Base-by-base conservation (phyloP, 2,113 vertebrate genomes). In the Odocoileus virginianus region DNA sequence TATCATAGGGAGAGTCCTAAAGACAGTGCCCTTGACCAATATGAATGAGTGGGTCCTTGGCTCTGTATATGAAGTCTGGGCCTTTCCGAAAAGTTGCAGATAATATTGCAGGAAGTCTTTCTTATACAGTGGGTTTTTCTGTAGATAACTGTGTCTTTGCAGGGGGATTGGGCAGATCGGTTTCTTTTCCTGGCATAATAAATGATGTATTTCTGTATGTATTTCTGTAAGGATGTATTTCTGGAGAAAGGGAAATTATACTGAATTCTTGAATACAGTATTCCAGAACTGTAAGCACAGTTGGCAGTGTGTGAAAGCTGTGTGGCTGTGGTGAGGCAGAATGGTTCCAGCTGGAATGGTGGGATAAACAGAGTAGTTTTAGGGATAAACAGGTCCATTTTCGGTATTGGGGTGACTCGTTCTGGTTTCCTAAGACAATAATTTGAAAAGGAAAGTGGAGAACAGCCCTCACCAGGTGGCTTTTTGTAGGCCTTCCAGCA, bases 381-480 rank as follows among this genome's bases (percentile, higher is more conserved):
- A 1, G 19, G 58, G 12, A 2, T 11, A 71, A 17, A n/a, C 2
- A 25, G 0, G 28, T 33, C 5, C 27, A 8, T 4, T 7, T 7
- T 3, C 15, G 6, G 15, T 67, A 14, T 40, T 23, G n/a, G 1
- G 4, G 14, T 43, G 30, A 43, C 7, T 13, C 2, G 4, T 25
- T 30, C 19, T 92, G 17, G 9, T 93, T 50, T 74, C 79, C 57
- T 5, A 4, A 79, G 47, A 58, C 15, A 40, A 5, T 13, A 0
- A 52, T 7, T 3, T 16, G 27, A 15, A 84, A 76, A 8, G 3
- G 5, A n/a, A 57, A 21, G 33, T 54, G 10, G 16, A 50, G 6
- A n/a, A 4, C 17, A 7, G 61, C 54, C 7, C 9, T 7, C 50
- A 9, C 8, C 12, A 45, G 2, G 9, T 25, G 43, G 45, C 2